Base-by-base conservation (phyloP, 2,888 invertebrate genomes). In the Oasisia sp. region DNA sequence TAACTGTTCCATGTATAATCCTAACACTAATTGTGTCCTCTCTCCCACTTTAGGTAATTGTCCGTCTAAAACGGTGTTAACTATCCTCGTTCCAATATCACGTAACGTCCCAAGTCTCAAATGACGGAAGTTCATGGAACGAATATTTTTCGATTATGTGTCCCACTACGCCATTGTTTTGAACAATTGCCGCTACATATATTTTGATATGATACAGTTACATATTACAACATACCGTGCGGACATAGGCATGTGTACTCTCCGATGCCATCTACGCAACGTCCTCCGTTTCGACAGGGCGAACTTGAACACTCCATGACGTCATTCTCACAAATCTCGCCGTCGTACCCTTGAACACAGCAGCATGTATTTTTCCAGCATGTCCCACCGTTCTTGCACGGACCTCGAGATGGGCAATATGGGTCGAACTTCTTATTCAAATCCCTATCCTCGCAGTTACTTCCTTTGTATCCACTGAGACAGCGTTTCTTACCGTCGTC, bases 351-450 rank as follows among this genome's bases (percentile, higher is more conserved):
- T 27, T 74, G 74, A 19, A 74, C 74, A 8, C 91, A 91, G 50
- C 91, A 91, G 32, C 91, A 91, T 11, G 44, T 19, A 11, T 91
- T 32, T 14, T 45, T 14, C 32, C 38, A 91, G n/a, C 91, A 91
- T 19, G 38, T 38, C 5, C 91, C 91, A 19, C 50, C 44, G 45
- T 91, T 91, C 38, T 14, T 38, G 45, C 38, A 38, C 7, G 44
- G 50, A 32, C 44, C 32, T 19, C 19, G 27, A 45, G 38, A 38
- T 50, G 91, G 91, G n/a, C 91, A 91, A 32, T 91, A 27, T 91
- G 91, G 44, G n/a, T 91, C 91, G 19, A 12, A 4, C n/a, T 27
- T 27, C 27, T 91, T 8, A 45, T 38, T 74, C 4, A 27, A 74
- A n/a, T 74, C 74, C 74, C 74, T 74, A 19, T 74, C 74, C 74